Evolutionary conservation across 2,797 vertebrate genomes (phyloP).

Genomic region (Hafferia zeledoni): DNA sequence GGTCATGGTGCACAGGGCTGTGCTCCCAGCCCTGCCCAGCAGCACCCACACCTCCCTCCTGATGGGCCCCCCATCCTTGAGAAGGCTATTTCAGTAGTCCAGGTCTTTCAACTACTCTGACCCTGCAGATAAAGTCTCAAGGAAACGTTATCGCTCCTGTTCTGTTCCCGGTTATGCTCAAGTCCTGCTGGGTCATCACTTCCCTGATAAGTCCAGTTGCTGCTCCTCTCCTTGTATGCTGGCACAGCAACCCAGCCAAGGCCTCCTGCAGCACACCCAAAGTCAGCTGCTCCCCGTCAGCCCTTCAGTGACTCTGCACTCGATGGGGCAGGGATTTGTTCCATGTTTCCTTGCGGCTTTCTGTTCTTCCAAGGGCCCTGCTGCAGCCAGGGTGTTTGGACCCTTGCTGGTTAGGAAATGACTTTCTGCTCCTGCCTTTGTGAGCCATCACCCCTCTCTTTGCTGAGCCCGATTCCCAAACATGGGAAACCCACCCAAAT

Average conservation of each 20-base stretch:
- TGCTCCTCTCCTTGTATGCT: neutral
- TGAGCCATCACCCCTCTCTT: neutral
- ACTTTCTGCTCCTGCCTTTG: neutral
- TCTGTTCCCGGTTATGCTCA: accelerated
- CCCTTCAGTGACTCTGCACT: neutral
- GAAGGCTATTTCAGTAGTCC: neutral
- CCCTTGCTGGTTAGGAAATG: neutral
- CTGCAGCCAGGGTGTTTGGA: neutral
- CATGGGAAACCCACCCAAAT: neutral
- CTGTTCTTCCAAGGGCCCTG: neutral
- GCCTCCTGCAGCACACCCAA: neutral
- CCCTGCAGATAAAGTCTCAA: neutral
- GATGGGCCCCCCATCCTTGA: neutral
- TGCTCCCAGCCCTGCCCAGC: neutral
- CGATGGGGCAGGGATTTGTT: neutral
- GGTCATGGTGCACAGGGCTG: neutral
- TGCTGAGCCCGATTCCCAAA: neutral
- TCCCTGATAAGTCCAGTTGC: neutral
- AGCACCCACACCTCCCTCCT: neutral
- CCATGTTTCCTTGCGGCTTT: neutral
- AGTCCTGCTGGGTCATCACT: neutral
- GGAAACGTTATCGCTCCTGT: neutral
- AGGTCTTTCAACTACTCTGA: neutral
- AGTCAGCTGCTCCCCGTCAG: neutral
- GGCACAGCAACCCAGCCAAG: neutral